These are phyloP conservation scores for Zelostemma sp. DNA, from an alignment of 1,140 invertebrate genomes.

Conservation along the genomic window DNA sequence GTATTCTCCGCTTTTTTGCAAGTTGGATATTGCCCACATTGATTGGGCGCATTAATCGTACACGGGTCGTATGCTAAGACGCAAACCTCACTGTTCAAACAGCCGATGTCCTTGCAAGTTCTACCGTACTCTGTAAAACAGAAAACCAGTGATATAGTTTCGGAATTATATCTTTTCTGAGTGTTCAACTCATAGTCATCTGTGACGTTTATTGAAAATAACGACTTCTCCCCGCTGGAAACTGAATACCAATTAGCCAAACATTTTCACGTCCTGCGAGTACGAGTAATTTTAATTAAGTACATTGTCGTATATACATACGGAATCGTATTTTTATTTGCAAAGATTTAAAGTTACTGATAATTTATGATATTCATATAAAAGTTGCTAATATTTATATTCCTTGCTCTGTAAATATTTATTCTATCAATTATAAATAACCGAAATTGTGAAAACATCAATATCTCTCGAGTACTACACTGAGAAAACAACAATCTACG, in stretches of 20 bases:
- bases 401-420: too few relatives aligned
- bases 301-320: too few relatives aligned
- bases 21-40: slow-evolving; percentile 78
- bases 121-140: slow-evolving; percentile 78
- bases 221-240: slow-evolving; percentile 17
- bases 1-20: slow-evolving; percentile 69
- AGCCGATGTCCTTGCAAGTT: slow-evolving; percentile 81
- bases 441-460: too few relatives aligned
- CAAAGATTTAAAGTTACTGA: too few relatives aligned
- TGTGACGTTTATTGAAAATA: slow-evolving; percentile 28
- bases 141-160: neutral
- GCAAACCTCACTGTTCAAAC: slow-evolving; percentile 77
- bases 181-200: neutral
- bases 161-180: neutral
- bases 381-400: too few relatives aligned
- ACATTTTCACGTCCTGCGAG: slow-evolving; percentile 26
- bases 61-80: slow-evolving; percentile 81
- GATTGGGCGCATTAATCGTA: slow-evolving; percentile 64
- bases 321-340: too few relatives aligned
- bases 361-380: too few relatives aligned
- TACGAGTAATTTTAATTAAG: slow-evolving; percentile 29
- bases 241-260: slow-evolving; percentile 27
- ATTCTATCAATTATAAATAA: too few relatives aligned
- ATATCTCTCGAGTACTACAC: too few relatives aligned
- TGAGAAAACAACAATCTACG: too few relatives aligned